phyloP scores from a whole-genome alignment of 2,888 invertebrate genomes.

The Metalampra italica region DNA sequence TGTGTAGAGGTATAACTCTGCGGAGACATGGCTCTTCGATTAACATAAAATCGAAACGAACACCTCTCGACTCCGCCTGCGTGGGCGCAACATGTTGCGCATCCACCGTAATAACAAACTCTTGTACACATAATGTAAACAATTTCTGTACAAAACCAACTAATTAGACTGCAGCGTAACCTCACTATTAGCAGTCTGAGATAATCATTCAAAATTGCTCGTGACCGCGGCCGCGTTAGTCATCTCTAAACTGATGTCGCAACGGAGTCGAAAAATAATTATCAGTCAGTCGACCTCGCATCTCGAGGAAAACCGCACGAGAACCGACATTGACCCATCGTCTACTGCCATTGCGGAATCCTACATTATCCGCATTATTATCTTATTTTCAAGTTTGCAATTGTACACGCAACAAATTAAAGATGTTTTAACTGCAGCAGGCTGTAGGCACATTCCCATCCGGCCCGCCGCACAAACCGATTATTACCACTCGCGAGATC shows the following conservation, averaged over 20 bases:
- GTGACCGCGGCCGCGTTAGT: slow-evolving; percentile 53
- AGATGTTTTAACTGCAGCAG: slow-evolving; percentile 26
- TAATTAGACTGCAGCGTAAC: slow-evolving; percentile 14
- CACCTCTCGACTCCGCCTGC: slow-evolving; percentile 41
- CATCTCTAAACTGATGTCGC: slow-evolving; percentile 52
- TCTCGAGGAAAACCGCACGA: slow-evolving; percentile 54
- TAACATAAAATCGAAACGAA: slow-evolving; percentile 71
- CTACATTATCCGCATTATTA: slow-evolving; percentile 13
- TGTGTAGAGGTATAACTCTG: slow-evolving; percentile 31
- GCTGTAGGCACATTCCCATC: slow-evolving; percentile 30
- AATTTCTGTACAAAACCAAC: slow-evolving; percentile 21
- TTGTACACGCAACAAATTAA: slow-evolving; percentile 27
- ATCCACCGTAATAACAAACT: slow-evolving; percentile 18
- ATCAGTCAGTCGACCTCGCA: slow-evolving; percentile 63
- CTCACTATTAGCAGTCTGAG: slow-evolving; percentile 11
- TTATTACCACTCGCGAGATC: slow-evolving; percentile 50
- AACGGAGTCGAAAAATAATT: slow-evolving; percentile 68
- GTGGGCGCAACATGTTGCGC: slow-evolving; percentile 61
- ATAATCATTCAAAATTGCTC: slow-evolving; percentile 40
- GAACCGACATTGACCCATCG: slow-evolving; percentile 57
- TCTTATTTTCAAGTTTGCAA: slow-evolving; percentile 4
- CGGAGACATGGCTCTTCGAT: slow-evolving; percentile 74
- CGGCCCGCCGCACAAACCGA: slow-evolving; percentile 34
- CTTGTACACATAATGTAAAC: slow-evolving; percentile 14
- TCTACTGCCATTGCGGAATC: slow-evolving; percentile 15